Base-by-base conservation (phyloP, 2,113 vertebrate species). In the Salvelinus namaycush region DNA sequence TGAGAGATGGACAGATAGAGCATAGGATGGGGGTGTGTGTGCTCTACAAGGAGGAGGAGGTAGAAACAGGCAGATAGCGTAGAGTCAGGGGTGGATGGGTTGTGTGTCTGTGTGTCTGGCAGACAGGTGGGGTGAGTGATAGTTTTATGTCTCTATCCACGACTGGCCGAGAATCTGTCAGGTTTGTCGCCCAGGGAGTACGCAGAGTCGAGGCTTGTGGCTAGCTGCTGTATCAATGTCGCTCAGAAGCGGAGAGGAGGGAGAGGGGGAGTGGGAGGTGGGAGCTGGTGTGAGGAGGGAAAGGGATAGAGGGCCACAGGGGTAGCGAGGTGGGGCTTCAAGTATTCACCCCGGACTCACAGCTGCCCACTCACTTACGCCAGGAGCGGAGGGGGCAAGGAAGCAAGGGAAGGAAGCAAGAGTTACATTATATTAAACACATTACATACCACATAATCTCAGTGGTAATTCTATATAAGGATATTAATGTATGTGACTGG, bases 101-200 rank as follows among this genome's bases (percentile, higher is more conserved):
- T 24, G 59, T 9, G n/a, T 62, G 59, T 62, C 18, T 62, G 59
- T 22, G n/a, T 62, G 59, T 44, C 39, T 62, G 59, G 51, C 14
- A 54, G 12, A 18, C 16, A 18, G 1, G 51, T 54, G 51, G 16
- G 7, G 59, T 62, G 59, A 62, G 78, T 75, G 66, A 68, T 70
- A 76, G 77, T 51, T 18, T 75, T 79, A 81, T 84, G 83, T 76
- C 78, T 85, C 79, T 62, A 73, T 82, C 73, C 22, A 34, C 5
- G 31, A 44, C 5, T 9, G 11, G 74, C 70, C 81, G 74, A 77
- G 73, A 84, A 83, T 80, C 69, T 81, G 79, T 74, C 75, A 79
- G 77, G 72, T 83, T 76, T 59, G 31, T 79, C 76, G 78, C 73
- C 74, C 76, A 76, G 54, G 59, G 72, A 22, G 79, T 83, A 74